These are phyloP conservation scores for Colletes collaris DNA, from an alignment of 2,888 invertebrate genomes.

Conservation along the genomic window DNA sequence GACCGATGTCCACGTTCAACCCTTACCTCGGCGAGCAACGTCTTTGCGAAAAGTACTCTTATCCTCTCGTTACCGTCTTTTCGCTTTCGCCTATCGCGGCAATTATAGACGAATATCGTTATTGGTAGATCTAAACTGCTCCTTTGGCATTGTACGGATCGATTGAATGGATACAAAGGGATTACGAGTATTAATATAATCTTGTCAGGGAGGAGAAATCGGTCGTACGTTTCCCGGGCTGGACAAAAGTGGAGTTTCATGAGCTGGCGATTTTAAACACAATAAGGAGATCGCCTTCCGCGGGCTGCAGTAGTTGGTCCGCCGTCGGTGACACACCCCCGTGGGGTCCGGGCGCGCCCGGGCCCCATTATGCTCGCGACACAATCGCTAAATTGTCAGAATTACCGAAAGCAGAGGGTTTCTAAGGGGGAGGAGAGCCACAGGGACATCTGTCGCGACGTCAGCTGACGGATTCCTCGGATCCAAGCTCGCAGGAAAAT, in stretches of 20 bases:
- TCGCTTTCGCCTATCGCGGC: not conserved
- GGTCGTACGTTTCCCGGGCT: conserved; percentile 21
- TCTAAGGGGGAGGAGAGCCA: conserved; percentile 14
- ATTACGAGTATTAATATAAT: conserved; percentile 53
- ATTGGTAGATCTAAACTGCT: conserved; percentile 1
- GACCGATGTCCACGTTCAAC: too few relatives aligned
- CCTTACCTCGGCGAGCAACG: too few relatives aligned
- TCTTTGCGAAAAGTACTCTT: too few relatives aligned
- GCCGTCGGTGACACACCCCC: conserved; percentile 57
- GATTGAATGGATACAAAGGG: conserved; percentile 22
- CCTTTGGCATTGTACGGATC: not conserved
- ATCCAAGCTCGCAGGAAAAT: conserved; percentile 46
- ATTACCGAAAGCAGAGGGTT: conserved; percentile 66
- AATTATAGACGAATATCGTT: conserved; percentile 12
- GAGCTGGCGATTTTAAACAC: conserved; percentile 51
- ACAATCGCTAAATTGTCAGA: conserved; percentile 75
- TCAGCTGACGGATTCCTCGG: conserved; percentile 72
- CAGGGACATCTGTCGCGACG: conserved; percentile 69
- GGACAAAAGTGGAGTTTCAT: conserved; percentile 44
- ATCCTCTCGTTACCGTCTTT: too few relatives aligned
- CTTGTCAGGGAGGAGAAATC: conserved; percentile 48
- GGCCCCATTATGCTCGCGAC: conserved; percentile 61
- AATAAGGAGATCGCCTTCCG: conserved; percentile 21
- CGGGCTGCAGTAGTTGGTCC: not conserved
- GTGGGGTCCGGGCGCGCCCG: conserved; percentile 46